Conservation (phyloP, 2,113 vertebrate species). For the Daphoenositta chrysoptera region DNA sequence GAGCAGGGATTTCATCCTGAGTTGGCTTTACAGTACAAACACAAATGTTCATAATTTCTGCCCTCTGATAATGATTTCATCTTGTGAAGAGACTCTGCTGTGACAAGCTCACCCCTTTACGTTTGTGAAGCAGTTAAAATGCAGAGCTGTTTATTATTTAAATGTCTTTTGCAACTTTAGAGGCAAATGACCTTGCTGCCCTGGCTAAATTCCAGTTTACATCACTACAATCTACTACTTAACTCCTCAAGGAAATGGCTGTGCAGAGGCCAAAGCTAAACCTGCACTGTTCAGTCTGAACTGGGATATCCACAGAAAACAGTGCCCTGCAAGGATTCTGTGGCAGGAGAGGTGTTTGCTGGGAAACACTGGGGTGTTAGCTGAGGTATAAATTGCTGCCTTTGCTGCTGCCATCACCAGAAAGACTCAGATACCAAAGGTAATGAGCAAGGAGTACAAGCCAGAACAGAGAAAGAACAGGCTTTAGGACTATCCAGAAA, state of each 20-base stretch:
- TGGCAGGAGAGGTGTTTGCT: not conserved
- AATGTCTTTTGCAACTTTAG: conserved; percentile 9
- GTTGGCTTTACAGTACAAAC: not conserved
- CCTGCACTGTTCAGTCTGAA: accelerated
- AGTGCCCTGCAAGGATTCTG: not conserved
- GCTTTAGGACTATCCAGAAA: not conserved
- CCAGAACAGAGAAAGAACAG: not conserved
- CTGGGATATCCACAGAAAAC: not conserved
- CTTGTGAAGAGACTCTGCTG: not conserved
- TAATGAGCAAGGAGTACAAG: not conserved
- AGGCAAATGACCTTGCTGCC: not conserved
- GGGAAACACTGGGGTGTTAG: not conserved
- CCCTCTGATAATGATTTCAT: not conserved
- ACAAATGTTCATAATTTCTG: not conserved
- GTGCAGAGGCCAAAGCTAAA: not conserved
- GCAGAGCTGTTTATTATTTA: not conserved
- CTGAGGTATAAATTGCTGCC: not conserved
- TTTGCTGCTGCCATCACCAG: not conserved
- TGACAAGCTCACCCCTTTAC: not conserved
- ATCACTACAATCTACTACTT: not conserved
- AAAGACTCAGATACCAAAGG: not conserved
- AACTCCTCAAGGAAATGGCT: not conserved
- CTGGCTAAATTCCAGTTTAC: conserved; percentile 27
- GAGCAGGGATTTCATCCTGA: not conserved
- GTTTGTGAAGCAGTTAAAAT: not conserved